Evolutionary conservation across 2,888 invertebrate species (phyloP).

Genomic region (Elmis aenea): DNA sequence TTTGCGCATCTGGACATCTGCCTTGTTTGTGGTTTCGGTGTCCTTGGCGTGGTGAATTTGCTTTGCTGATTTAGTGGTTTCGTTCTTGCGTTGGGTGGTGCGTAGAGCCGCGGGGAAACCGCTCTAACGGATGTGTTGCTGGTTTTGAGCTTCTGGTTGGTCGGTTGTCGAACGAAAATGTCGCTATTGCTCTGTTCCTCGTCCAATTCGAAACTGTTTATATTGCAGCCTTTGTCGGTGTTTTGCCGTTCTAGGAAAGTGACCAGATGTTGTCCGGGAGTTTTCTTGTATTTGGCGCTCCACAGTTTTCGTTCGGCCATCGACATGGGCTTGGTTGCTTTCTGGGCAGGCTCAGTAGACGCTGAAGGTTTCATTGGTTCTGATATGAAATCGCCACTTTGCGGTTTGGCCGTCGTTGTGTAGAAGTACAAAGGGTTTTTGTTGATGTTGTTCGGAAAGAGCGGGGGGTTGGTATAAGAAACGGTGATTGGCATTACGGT

Average conservation of each 20-base stretch:
- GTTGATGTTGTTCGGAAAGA: constrained; percentile 5
- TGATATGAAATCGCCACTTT: not conserved
- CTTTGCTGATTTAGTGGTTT: not conserved
- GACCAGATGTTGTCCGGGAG: not conserved
- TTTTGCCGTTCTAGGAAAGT: constrained; percentile 5
- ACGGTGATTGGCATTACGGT: constrained; percentile 26
- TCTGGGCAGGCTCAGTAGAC: not conserved
- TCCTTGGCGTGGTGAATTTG: not conserved
- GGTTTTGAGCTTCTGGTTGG: not conserved
- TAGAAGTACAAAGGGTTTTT: constrained; percentile 6
- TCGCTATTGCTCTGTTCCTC: not conserved
- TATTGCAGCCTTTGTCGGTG: not conserved
- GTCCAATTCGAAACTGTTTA: not conserved
- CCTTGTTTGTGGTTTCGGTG: not conserved
- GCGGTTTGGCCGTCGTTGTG: not conserved
- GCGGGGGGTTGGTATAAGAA: not conserved
- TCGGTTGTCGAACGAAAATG: not conserved
- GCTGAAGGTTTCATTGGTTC: not conserved
- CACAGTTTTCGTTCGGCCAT: not conserved
- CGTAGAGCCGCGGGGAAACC: not conserved
- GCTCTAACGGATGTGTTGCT: not conserved
- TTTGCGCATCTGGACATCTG: not conserved
- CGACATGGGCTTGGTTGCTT: not conserved
- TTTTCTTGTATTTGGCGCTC: constrained; percentile 3
- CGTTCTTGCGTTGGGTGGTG: not conserved